These are phyloP conservation scores for Julus scanicus DNA, from an alignment of 2,888 invertebrate species.

Conservation along the genomic window DNA sequence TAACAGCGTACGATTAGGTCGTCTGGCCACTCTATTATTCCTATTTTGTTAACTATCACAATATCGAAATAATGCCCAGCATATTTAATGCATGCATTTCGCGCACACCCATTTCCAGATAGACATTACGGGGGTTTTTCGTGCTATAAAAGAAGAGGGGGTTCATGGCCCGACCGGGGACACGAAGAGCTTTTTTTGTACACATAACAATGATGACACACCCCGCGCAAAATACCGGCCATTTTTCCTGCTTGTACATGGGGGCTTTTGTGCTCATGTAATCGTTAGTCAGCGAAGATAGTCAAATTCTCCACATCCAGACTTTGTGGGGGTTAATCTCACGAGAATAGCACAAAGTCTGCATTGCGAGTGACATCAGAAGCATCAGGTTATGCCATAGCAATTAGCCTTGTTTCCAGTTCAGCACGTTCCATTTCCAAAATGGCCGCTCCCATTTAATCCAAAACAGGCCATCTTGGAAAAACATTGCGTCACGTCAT, in stretches of 20 bases:
- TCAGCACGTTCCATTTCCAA: too few species aligned
- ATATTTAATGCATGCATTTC: not conserved
- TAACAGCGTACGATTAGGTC: slow-evolving; percentile 25
- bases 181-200: not conserved
- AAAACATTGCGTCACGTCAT: too few species aligned
- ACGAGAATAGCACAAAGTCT: too few species aligned
- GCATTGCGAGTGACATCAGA: too few species aligned
- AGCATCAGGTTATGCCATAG: too few species aligned
- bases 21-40: slow-evolving; percentile 33
- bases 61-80: slow-evolving; percentile 25
- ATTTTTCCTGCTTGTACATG: not conserved
- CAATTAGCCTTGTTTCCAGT: too few species aligned
- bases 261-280: not conserved
- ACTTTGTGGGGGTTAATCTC: too few species aligned
- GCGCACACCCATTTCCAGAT: slow-evolving; percentile 3
- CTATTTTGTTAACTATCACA: slow-evolving; percentile 17
- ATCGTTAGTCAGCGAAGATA: slow-evolving; percentile 7
- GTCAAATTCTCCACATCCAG: too few species aligned
- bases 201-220: slow-evolving; percentile 23
- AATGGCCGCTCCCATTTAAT: too few species aligned
- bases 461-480: too few species aligned
- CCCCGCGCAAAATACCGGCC: not conserved
- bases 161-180: not conserved
- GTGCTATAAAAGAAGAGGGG: slow-evolving; percentile 14
- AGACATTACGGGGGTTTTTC: not conserved